These are phyloP conservation scores for Diglossa cyanea DNA, from an alignment of 2,797 vertebrate genomes.

Conservation along the genomic window DNA sequence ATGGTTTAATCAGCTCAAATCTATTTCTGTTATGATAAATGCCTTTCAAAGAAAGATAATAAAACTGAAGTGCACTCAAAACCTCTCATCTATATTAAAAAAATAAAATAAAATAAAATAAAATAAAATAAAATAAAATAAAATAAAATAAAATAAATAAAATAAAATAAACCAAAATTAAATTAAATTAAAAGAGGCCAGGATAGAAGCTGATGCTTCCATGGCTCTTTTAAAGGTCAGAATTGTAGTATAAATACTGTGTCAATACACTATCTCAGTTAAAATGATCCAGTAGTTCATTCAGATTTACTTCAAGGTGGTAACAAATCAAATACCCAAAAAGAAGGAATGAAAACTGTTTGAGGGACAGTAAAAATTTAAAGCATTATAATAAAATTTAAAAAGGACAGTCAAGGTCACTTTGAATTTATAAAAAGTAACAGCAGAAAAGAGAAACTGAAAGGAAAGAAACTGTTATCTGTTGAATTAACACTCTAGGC, in stretches of 20 bases:
- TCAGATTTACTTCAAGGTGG: not conserved
- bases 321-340: not conserved
- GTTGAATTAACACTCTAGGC: not conserved
- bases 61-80: not conserved
- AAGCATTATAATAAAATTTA: not conserved
- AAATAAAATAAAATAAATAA: not conserved
- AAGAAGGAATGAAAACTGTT: not conserved
- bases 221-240: not conserved
- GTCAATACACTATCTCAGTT: not conserved
- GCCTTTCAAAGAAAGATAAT: not conserved
- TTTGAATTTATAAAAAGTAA: not conserved
- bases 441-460: not conserved
- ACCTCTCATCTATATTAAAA: not conserved
- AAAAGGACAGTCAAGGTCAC: not conserved
- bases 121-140: not conserved
- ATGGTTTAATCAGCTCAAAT: not conserved
- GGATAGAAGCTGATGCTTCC: not conserved
- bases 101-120: not conserved
- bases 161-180: not conserved
- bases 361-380: not conserved
- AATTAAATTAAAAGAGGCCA: not conserved
- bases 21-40: not conserved
- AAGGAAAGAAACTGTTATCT: not conserved
- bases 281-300: not conserved
- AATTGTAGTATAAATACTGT: not conserved